Evolutionary conservation across 2,888 invertebrate species (phyloP).

Genomic region (Beris chalybata): DNA sequence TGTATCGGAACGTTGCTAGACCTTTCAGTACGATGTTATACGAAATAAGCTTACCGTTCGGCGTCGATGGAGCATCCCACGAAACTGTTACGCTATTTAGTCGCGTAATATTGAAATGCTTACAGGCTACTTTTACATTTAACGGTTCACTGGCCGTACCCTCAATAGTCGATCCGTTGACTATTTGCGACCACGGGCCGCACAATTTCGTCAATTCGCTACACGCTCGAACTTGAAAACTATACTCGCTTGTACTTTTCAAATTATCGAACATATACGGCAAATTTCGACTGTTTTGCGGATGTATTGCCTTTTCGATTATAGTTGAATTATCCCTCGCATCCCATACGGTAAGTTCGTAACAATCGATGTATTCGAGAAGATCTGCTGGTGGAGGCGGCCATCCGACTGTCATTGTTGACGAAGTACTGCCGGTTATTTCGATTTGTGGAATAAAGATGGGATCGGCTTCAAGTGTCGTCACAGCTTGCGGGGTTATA

Average conservation of each 20-base stretch:
- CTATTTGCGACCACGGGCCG: slow-evolving; percentile 75
- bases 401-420: slow-evolving; percentile 84
- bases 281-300: slow-evolving; percentile 65
- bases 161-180: slow-evolving; percentile 81
- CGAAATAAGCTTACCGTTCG: slow-evolving; percentile 77
- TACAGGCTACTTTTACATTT: slow-evolving; percentile 69
- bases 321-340: slow-evolving; percentile 58
- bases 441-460: slow-evolving; percentile 76
- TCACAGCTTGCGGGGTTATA: slow-evolving; percentile 60
- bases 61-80: slow-evolving; percentile 73
- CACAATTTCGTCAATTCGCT: slow-evolving; percentile 76
- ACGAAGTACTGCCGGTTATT: slow-evolving; percentile 66
- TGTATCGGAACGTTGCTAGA: slow-evolving; percentile 60
- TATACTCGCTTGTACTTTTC: slow-evolving; percentile 77
- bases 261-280: slow-evolving; percentile 78
- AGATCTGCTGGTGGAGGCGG: slow-evolving; percentile 67
- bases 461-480: slow-evolving; percentile 72
- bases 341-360: slow-evolving; percentile 67
- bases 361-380: slow-evolving; percentile 74
- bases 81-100: slow-evolving; percentile 66
- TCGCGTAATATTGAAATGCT: slow-evolving; percentile 60
- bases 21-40: slow-evolving; percentile 69
- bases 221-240: slow-evolving; percentile 79
- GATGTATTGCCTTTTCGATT: slow-evolving; percentile 65
- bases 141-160: slow-evolving; percentile 76